phyloP scores from a whole-genome alignment of 2,113 vertebrate genomes.

The Sardina pilchardus region DNA sequence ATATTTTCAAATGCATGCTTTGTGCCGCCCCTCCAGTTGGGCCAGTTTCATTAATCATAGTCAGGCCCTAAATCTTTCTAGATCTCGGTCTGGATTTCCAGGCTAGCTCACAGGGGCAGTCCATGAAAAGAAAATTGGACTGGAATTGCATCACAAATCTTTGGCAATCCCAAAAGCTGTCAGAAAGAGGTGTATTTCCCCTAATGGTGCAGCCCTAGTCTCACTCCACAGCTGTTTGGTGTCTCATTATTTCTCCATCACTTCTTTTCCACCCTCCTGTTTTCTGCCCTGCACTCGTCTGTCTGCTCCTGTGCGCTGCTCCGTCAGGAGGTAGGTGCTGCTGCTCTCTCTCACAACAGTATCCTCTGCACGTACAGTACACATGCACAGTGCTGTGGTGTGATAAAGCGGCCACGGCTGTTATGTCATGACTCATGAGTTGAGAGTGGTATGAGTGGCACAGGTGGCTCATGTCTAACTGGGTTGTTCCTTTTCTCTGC shows the following conservation, averaged over 20 bases:
- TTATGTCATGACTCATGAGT: too few species aligned
- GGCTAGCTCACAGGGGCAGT: too few species aligned
- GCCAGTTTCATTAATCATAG: too few species aligned
- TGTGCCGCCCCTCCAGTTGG: too few species aligned
- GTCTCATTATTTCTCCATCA: constrained; percentile 46
- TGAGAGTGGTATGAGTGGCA: neutral
- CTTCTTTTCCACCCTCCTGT: constrained; percentile 35
- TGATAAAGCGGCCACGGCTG: neutral
- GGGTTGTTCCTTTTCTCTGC: neutral
- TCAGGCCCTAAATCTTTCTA: too few species aligned
- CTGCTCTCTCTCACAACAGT: neutral
- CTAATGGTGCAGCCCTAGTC: neutral
- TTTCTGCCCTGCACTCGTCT: constrained; percentile 36
- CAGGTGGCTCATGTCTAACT: neutral
- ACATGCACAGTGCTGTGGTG: too few species aligned
- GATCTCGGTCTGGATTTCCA: too few species aligned
- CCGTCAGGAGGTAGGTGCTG: neutral
- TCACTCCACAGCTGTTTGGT: constrained; percentile 31
- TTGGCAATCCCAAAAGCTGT: too few species aligned
- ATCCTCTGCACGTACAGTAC: neutral
- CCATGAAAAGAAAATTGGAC: too few species aligned
- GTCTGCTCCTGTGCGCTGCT: constrained; percentile 9
- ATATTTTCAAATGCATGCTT: too few species aligned
- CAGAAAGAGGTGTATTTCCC: too few species aligned
- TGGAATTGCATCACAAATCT: too few species aligned